Conservation (phyloP, 2,797 vertebrate species). For the Platalea minor region DNA sequence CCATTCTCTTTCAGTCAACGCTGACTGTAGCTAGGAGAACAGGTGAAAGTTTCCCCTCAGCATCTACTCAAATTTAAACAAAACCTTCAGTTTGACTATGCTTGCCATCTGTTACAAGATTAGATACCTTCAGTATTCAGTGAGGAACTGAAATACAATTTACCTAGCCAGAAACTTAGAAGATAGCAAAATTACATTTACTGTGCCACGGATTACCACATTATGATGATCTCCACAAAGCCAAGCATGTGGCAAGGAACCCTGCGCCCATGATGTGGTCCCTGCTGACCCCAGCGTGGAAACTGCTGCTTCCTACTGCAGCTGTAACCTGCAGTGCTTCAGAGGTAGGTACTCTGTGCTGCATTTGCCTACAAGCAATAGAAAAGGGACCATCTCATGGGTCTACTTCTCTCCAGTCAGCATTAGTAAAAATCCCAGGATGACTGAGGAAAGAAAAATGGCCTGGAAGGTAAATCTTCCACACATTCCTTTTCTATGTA, state of each 20-base stretch:
- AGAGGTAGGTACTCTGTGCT: background rate
- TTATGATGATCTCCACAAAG: background rate
- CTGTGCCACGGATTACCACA: background rate
- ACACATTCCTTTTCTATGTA: background rate
- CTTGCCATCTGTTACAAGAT: background rate
- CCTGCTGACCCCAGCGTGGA: background rate
- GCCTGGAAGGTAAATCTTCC: background rate
- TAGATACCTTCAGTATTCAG: background rate
- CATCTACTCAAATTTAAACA: background rate
- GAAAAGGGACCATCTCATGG: background rate
- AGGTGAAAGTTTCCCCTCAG: background rate
- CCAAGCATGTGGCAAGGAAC: background rate
- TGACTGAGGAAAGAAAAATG: background rate
- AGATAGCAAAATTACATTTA: background rate
- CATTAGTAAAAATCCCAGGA: background rate
- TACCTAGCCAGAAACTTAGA: background rate
- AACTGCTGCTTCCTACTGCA: background rate
- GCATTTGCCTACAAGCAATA: rapidly evolving
- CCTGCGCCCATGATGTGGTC: rapidly evolving
- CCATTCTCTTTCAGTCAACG: background rate
- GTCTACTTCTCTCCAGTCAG: background rate
- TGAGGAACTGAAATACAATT: background rate
- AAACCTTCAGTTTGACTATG: background rate
- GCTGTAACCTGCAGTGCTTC: background rate
- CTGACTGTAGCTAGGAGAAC: background rate